Base-by-base conservation (phyloP, 1,140 invertebrate genomes). In the Gonatopus flavifemur region DNA sequence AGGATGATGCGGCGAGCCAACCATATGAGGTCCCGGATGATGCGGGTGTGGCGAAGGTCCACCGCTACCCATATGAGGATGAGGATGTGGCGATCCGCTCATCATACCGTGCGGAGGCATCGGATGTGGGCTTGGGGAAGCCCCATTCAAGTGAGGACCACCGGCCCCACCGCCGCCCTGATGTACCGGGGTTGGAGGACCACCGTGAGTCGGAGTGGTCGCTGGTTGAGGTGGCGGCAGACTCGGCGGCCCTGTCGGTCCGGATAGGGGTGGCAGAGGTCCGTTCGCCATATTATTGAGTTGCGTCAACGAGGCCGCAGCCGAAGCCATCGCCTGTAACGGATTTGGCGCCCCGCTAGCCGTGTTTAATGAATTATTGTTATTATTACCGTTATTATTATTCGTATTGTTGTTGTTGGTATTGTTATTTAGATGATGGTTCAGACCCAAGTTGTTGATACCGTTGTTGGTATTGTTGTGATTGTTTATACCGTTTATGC, bases 201-300 rank as follows among this genome's bases (percentile, higher is more conserved):
- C 72, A 9, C 72, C 74, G 50, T 75, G 73, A 0, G 73, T 77
- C 35, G 74, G 75, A 13, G 75, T 76, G 3, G 75, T 77, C 0
- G 75, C 64, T 3, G 75, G 75, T 48, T 74, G 74, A 0, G 74
- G 72, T 2, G 74, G 67, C 39, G 75, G 72, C 13, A 74, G 40
- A 24, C 50, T 70, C 22, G 70, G 62, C 2, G 67, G 69, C 0
- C 73, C 73, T 13, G 52, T 59, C 0, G 70, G 72, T 20, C 74
- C 69, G 12, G 41, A 48, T 10, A 76, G 55, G 5, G 72, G 75
- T 44, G 73, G 76, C 57, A 74, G 44, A 19, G 74, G 76, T 33
- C 74, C 74, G 48, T 76, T 77, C 19, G 74, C 77, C 73, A 77
- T 77, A 49, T 77, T 78, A 57, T 77, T 77, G 3, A 75, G 66